A percentile compares a stretch with the other conserved stretches of the same genome.
These are phyloP conservation scores for Falco peregrinus DNA, from an alignment of 2,797 vertebrate genomes.

Conservation along the genomic window DNA sequence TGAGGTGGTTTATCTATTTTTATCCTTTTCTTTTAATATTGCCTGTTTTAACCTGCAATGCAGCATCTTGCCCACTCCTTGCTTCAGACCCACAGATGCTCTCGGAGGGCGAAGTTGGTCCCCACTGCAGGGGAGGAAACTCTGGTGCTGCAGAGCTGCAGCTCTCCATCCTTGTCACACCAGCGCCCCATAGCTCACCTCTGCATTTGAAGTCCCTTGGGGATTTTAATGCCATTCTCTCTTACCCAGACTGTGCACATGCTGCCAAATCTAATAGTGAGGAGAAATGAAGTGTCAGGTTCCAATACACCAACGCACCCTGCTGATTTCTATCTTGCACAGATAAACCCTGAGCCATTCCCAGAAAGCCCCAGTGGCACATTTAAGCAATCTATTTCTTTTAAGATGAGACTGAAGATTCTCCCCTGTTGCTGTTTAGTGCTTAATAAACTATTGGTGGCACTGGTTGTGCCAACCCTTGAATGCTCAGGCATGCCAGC, in stretches of 20 bases:
- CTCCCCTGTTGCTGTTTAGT: not conserved
- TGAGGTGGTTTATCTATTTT: not conserved
- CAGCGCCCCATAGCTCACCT: not conserved
- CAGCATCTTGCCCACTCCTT: not conserved
- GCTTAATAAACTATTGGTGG: not conserved
- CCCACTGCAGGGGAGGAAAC: not conserved
- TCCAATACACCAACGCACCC: not conserved
- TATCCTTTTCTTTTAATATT: not conserved
- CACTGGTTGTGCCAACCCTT: not conserved
- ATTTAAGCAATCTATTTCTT: not conserved
- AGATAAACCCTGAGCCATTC: constrained; percentile 12
- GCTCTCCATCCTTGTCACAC: not conserved
- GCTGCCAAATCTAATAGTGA: not conserved
- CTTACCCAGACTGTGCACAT: not conserved
- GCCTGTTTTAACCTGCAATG: not conserved
- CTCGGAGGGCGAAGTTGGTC: not conserved
- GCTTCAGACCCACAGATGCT: not conserved
- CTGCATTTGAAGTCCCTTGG: not conserved
- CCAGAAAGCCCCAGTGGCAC: not conserved
- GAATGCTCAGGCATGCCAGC: not conserved
- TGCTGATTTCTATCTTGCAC: not conserved
- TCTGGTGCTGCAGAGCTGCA: not conserved
- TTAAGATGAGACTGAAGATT: not conserved
- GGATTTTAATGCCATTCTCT: not conserved
- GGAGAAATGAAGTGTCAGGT: constrained; percentile 19